A percentile compares a stretch with the other conserved stretches of the same genome.
Conservation (phyloP, 2,113 vertebrate species). For the Gopherus evgoodei region DNA sequence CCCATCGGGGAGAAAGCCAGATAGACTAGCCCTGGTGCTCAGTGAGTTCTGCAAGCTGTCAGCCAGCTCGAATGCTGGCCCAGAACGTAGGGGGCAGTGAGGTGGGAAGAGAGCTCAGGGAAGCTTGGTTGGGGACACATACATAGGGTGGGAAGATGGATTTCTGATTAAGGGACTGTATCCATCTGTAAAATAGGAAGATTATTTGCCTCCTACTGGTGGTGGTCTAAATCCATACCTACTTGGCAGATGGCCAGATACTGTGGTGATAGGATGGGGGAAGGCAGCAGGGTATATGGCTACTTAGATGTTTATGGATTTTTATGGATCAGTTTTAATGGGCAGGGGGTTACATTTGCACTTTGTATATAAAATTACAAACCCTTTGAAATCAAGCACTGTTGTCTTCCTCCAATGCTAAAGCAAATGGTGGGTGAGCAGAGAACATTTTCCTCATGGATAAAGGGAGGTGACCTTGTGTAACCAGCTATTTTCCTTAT, state of each 20-base stretch:
- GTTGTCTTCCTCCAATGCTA: background rate
- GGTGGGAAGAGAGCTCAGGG: background rate
- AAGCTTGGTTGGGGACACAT: background rate
- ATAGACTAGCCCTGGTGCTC: background rate
- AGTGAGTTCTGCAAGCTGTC: background rate
- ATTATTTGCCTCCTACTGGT: background rate
- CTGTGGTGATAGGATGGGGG: background rate
- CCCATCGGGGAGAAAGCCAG: accelerated
- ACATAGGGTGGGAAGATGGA: background rate
- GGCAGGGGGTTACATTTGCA: background rate
- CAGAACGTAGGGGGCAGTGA: background rate
- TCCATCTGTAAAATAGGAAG: background rate
- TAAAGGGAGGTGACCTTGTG: background rate
- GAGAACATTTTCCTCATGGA: accelerated
- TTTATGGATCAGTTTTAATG: background rate
- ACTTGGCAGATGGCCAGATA: background rate
- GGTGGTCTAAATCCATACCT: background rate
- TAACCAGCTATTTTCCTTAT: background rate
- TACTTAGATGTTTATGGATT: background rate
- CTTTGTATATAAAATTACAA: background rate
- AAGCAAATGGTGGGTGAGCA: background rate
- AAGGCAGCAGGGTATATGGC: background rate
- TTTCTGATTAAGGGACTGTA: background rate
- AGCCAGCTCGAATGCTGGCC: background rate
- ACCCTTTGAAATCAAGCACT: background rate